Percentiles rank a stretch among this genome's conserved stretches.
phyloP scores from a whole-genome alignment of 1,140 invertebrate species.

The Drosophila virilis region DNA sequence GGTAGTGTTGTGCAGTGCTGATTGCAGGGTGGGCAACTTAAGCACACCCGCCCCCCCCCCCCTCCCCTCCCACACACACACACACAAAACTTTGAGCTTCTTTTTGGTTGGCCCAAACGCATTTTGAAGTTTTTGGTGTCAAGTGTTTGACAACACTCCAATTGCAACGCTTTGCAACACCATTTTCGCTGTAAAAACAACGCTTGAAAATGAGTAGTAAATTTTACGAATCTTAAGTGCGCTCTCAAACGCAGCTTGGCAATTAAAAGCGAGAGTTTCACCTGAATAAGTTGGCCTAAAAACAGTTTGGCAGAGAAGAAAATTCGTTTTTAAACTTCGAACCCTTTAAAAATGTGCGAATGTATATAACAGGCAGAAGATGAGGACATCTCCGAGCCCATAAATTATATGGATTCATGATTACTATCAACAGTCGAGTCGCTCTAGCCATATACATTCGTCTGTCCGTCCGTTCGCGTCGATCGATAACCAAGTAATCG shows the following conservation, averaged over 20 bases:
- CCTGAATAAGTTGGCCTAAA: neutral
- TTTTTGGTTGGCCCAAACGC: neutral
- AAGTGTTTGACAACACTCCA: constrained; percentile 33
- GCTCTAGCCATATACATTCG: too few relatives aligned
- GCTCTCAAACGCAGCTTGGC: neutral
- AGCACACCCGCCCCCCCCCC: constrained; percentile 16
- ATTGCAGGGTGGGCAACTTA: constrained; percentile 19
- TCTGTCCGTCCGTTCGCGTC: too few relatives aligned
- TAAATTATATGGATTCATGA: too few relatives aligned
- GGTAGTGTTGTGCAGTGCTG: constrained; percentile 29
- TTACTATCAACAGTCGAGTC: too few relatives aligned
- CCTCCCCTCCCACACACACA: constrained; percentile 2
- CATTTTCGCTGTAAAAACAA: too few relatives aligned
- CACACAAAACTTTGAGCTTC: constrained; percentile 3
- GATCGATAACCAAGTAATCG: too few relatives aligned
- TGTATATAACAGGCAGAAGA: neutral
- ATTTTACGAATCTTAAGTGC: neutral
- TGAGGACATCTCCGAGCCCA: too few relatives aligned
- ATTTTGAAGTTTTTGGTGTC: constrained; percentile 30
- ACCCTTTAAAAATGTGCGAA: too few relatives aligned
- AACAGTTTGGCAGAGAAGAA: neutral
- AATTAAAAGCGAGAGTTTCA: neutral
- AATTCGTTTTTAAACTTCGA: too few relatives aligned
- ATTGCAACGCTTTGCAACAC: constrained; percentile 25
- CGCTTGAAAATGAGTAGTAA: neutral